Conservation (phyloP, 2,113 vertebrate genomes). For the Phoenicopterus ruber region DNA sequence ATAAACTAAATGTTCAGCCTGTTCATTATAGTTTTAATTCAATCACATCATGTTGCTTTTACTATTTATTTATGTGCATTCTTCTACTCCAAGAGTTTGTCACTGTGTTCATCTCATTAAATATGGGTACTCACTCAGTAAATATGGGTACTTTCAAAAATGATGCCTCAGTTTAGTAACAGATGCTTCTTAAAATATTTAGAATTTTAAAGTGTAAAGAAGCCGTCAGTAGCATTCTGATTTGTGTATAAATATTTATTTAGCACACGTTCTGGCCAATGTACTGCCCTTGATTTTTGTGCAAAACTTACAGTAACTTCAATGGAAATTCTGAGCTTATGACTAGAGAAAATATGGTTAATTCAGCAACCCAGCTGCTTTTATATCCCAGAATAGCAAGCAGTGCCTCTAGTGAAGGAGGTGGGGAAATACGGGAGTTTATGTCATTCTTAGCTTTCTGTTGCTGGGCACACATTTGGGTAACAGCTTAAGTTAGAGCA, state of each 20-base stretch:
- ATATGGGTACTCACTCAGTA: conserved; percentile 45
- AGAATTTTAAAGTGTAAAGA: conserved; percentile 70
- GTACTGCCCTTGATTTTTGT: conserved; percentile 61
- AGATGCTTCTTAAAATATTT: conserved; percentile 74
- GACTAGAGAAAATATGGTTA: conserved; percentile 60
- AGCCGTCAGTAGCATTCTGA: conserved; percentile 69
- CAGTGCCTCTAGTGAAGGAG: conserved; percentile 34
- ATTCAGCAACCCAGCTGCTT: conserved; percentile 53
- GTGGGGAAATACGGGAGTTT: background rate
- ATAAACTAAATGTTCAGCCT: background rate
- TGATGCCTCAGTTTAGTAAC: conserved; percentile 65
- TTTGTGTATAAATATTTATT: conserved; percentile 73
- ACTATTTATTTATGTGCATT: conserved; percentile 40
- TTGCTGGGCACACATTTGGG: conserved; percentile 2
- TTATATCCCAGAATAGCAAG: conserved; percentile 47
- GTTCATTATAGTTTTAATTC: background rate
- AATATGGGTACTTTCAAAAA: conserved; percentile 65
- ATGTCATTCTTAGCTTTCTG: conserved; percentile 15
- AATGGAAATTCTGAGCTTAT: conserved; percentile 38
- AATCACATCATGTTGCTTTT: background rate
- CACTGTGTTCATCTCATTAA: conserved; percentile 60
- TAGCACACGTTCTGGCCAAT: conserved; percentile 71
- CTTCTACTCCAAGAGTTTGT: conserved; percentile 47
- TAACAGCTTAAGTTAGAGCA: background rate
- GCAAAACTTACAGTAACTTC: conserved; percentile 61